phyloP scores from a whole-genome alignment of 1,140 invertebrate species.

The Cherax destructor region DNA sequence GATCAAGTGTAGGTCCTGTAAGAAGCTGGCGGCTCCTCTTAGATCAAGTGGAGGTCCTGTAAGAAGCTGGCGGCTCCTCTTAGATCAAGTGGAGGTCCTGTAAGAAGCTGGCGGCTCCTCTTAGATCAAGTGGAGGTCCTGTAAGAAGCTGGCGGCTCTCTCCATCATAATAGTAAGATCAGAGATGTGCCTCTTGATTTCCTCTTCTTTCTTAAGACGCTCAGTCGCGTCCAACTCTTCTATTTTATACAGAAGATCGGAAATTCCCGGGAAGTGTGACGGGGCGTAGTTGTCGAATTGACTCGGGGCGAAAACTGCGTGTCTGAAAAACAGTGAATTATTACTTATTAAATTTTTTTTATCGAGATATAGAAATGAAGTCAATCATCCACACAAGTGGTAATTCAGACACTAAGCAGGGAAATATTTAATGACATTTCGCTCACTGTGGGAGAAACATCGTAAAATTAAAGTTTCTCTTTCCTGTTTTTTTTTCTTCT shows the following conservation, averaged over 20 bases:
- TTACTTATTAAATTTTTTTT: too few species aligned
- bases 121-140: constrained; percentile 42
- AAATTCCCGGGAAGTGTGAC: constrained; percentile 75
- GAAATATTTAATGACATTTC: too few species aligned
- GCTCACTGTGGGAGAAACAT: too few species aligned
- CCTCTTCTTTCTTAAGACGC: constrained; percentile 36
- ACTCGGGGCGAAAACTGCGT: constrained; percentile 76
- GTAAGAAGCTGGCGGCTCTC: constrained; percentile 19
- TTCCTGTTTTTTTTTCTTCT: too few species aligned
- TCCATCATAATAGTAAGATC: constrained; percentile 62
- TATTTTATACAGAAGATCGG: background rate
- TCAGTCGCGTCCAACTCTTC: constrained; percentile 45
- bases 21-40: too few species aligned
- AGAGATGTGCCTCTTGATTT: constrained; percentile 51
- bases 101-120: too few species aligned
- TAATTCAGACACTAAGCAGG: too few species aligned
- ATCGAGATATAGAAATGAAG: too few species aligned
- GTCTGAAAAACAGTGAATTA: constrained; percentile 72
- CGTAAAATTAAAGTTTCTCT: too few species aligned
- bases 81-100: constrained; percentile 41
- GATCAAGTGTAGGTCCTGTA: constrained; percentile 36
- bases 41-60: constrained; percentile 37
- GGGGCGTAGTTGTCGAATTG: constrained; percentile 75
- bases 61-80: too few species aligned
- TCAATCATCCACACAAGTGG: too few species aligned